These are phyloP conservation scores for Tridacna gigas DNA, from an alignment of 2,888 invertebrate species.

Conservation along the genomic window DNA sequence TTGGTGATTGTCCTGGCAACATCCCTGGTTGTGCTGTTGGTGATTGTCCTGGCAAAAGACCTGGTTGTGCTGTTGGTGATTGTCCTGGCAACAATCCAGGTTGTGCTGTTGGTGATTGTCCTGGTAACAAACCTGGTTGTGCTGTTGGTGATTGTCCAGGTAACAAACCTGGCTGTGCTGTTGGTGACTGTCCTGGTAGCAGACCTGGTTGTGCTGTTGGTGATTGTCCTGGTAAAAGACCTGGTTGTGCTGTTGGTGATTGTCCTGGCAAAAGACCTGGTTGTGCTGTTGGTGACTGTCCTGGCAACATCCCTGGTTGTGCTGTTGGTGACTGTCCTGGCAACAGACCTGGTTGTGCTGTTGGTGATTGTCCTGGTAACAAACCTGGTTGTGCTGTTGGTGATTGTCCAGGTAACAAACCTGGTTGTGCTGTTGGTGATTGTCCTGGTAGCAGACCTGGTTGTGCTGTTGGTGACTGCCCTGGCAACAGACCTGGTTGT, in stretches of 20 bases:
- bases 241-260: conserved; percentile 55
- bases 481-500: conserved; percentile 36
- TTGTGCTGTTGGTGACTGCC: conserved; percentile 51
- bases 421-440: conserved; percentile 53
- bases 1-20: conserved; percentile 42
- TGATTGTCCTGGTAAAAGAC: conserved; percentile 37
- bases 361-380: conserved; percentile 30
- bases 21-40: conserved; percentile 56
- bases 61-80: conserved; percentile 55
- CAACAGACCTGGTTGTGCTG: conserved; percentile 49
- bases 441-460: conserved; percentile 41
- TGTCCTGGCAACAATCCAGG: conserved; percentile 44
- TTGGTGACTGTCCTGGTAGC: conserved; percentile 50
- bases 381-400: conserved; percentile 56
- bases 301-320: conserved; percentile 45
- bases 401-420: conserved; percentile 36
- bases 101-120: conserved; percentile 43
- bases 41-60: conserved; percentile 36
- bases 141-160: conserved; percentile 50
- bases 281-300: conserved; percentile 55
- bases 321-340: conserved; percentile 57
- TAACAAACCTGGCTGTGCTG: conserved; percentile 28
- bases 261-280: conserved; percentile 44
- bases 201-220: conserved; percentile 56
- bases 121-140: conserved; percentile 36